phyloP scores from a whole-genome alignment of 2,113 vertebrate genomes.

The Tretioscincus oriximinensis region DNA sequence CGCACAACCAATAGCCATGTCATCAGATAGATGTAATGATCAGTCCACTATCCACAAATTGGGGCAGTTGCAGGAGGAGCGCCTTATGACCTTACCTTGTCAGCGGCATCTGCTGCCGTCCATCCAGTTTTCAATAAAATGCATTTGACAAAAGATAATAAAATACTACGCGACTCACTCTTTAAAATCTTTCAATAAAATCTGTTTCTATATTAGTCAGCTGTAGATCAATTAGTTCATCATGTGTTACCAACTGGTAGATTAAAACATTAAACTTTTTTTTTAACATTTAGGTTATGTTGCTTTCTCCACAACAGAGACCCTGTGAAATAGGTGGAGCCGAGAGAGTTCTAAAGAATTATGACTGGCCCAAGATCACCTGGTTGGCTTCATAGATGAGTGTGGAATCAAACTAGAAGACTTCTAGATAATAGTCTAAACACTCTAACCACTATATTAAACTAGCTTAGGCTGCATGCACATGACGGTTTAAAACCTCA shows the following conservation, averaged over 20 bases:
- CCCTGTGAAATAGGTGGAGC: no score
- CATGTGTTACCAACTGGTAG: background rate
- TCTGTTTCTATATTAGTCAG: background rate
- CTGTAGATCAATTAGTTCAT: background rate
- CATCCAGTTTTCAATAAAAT: background rate
- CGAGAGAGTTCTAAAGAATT: no score
- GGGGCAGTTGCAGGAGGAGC: background rate
- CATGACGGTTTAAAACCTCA: no score
- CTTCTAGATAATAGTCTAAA: no score
- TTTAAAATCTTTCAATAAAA: background rate
- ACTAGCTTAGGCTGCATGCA: no score
- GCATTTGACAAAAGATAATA: background rate
- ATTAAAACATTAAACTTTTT: background rate
- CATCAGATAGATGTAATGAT: background rate
- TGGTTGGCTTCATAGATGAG: no score
- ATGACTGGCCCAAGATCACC: no score
- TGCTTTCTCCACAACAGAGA: no score
- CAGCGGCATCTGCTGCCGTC: no score
- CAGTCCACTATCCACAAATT: background rate
- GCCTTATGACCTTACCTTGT: background rate
- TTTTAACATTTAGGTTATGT: no score
- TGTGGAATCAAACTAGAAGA: no score
- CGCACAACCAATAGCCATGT: background rate
- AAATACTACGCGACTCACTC: background rate
- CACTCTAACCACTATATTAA: no score